Evolutionary conservation across 2,888 invertebrate genomes (phyloP), one percentile per base, ranked within the genome.

Genomic region (Phlogophora meticulosa): DNA sequence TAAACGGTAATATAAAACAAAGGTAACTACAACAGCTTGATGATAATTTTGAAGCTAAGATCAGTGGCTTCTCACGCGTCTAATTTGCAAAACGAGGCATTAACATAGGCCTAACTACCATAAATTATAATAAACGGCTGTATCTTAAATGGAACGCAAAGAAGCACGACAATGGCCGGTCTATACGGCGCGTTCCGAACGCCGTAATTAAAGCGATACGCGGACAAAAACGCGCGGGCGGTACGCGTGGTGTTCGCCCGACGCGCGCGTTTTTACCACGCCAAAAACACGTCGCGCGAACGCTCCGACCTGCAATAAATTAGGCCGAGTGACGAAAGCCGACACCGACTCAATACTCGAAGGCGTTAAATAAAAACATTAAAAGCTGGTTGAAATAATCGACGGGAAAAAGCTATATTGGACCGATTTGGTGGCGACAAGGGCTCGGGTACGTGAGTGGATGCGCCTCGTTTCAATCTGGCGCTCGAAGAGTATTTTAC

Each of bases 351-450:
- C 94, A 92, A 94, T 94, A 93, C 91, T 87, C 88, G 83, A 80
- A 89, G 89, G 93, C 91, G 93, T 92, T 94, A 94, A 95, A 94
- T 95, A 95, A 95, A 95, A 95, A 95, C 95, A 94, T 95, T 94
- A 95, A 94, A 92, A 91, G 87, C 90, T 89, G 89, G 87, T 90
- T 90, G 91, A 91, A 94, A 95, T 95, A 94, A 94, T 94, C 92
- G 89, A 86, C 87, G 83, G 86, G 92, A 92, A 94, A 94, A 94
- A 92, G 90, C 86, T 87, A 92, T 93, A 91, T 91, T 87, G 90
- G 90, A 91, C 92, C 91, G 92, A 92, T 94, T 94, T 93, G 94
- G 94, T 85, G 89, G 88, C 87, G 91, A 90, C 90, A 88, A 88
- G 86, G 84, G 80, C 85, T 73, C 69, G 57, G 72, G 84, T 81